Base-by-base conservation (phyloP, 2,797 vertebrate species). In the Propithecus perrieri region DNA sequence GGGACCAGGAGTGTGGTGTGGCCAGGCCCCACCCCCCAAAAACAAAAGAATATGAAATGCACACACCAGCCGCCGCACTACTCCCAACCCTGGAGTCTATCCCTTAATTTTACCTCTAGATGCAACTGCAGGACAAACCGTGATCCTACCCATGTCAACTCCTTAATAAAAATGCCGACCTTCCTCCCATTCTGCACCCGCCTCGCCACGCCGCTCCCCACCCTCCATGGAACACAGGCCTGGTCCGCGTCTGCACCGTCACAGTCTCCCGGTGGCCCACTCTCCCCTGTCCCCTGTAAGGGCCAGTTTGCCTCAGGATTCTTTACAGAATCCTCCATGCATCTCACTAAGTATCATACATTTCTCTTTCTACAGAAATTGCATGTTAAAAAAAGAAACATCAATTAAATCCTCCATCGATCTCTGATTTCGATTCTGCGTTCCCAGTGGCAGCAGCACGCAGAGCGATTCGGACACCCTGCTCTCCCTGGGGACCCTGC, bases 361-460 rank as follows among this genome's bases (percentile, higher is more conserved):
- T 8, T 30, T 35, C 71, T 71, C 30, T 33, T 71, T 84, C 63
- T 57, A 78, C 12, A 89, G 38, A 22, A 80, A 57, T 30, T 46
- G 26, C 38, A 79, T 65, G 14, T 55, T 61, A 61, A 46, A 78
- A 81, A 55, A 53, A 18, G 22, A 75, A 72, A n/a, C 10, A 9
- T 35, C 14, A 13, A 4, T 33, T 30, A 53, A 41, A 9, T 10
- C 30, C 74, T 69, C 35, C 35, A 11, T 17, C 9, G 2, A 61
- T 17, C n/a, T 59, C 55, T 50, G 18, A 57, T 5, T 8, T 59
- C 20, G 4, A 28, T 46, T 13, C n/a, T 43, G 69, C 6, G 46
- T 65, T 57, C 46, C 18, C 1, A 24, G 6, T 0, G 15, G 65
- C 33, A 13, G 50, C 24, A 18, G n/a, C 0, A 33, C 12, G 4